Conservation (phyloP, 1,140 invertebrate species). For the Brachionus asplanchnoidis region DNA sequence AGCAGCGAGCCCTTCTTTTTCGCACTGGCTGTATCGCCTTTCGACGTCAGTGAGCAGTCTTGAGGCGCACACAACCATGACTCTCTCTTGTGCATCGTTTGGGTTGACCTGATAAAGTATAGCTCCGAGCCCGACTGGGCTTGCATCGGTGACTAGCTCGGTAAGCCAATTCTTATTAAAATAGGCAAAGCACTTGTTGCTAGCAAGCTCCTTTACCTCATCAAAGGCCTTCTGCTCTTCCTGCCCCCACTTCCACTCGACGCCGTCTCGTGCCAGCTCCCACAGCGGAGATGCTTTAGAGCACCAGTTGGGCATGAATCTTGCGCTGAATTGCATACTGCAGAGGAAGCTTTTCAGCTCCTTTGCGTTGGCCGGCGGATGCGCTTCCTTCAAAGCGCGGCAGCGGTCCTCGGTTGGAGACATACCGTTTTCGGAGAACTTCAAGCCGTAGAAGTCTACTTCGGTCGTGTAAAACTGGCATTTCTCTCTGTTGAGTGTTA, state of each 20-base stretch:
- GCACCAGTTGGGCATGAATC: background rate
- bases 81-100: constrained; percentile 38
- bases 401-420: constrained; percentile 41
- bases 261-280: constrained; percentile 47
- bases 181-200: background rate
- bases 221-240: constrained; percentile 37
- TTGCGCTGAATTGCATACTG: background rate
- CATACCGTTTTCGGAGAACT: constrained; percentile 43
- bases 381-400: constrained; percentile 37
- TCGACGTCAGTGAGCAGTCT: constrained; percentile 43
- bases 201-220: background rate
- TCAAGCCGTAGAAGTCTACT: constrained; percentile 52
- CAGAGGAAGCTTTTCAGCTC: constrained; percentile 35
- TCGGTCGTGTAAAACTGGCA: constrained; percentile 48
- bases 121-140: constrained; percentile 54
- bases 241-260: constrained; percentile 44
- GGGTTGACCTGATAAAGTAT: constrained; percentile 54
- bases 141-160: constrained; percentile 44
- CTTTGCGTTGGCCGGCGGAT: constrained; percentile 30
- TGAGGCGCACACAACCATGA: constrained; percentile 46
- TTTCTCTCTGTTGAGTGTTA: constrained; percentile 52
- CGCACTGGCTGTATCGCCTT: constrained; percentile 46
- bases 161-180: background rate
- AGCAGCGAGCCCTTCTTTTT: constrained; percentile 46
- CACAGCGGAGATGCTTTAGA: constrained; percentile 42